Conservation (phyloP, 1,140 invertebrate genomes). For the Brachionus plicatilis region DNA sequence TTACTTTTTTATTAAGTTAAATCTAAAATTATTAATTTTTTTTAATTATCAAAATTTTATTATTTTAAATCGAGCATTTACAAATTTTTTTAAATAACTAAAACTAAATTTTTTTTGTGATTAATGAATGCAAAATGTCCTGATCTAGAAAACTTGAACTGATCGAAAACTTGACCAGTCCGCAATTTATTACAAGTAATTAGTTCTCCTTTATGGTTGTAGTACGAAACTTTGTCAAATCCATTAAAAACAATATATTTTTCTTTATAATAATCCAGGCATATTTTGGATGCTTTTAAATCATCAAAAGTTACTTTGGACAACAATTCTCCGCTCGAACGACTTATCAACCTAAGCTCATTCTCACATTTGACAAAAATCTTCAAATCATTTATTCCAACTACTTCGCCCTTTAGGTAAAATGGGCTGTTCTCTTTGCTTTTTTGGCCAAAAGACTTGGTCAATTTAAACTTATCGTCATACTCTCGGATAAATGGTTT, state of each 20-base stretch:
- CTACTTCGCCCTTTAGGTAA: not conserved
- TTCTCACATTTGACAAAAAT: not conserved
- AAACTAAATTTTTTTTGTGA: not conserved
- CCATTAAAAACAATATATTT: conserved; percentile 8
- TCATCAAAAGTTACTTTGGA: not conserved
- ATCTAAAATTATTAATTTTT: not conserved
- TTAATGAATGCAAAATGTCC: not conserved
- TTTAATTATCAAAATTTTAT: not conserved
- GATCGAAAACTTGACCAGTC: not conserved
- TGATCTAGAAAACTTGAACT: not conserved
- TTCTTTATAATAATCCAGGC: conserved; percentile 1
- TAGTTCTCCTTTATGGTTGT: not conserved
- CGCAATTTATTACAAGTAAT: not conserved
- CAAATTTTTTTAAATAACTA: not conserved
- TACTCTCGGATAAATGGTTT: not conserved
- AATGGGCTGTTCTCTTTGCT: not conserved
- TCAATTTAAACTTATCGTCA: not conserved
- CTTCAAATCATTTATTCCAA: not conserved
- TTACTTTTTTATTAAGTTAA: too few species aligned
- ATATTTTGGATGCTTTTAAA: not conserved
- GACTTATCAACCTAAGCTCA: not conserved
- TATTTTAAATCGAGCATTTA: not conserved
- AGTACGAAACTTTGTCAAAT: not conserved
- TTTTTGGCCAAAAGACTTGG: not conserved
- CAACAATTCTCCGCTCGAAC: not conserved